Base-by-base conservation (phyloP, 1,140 invertebrate genomes). In the Apis dorsata region DNA sequence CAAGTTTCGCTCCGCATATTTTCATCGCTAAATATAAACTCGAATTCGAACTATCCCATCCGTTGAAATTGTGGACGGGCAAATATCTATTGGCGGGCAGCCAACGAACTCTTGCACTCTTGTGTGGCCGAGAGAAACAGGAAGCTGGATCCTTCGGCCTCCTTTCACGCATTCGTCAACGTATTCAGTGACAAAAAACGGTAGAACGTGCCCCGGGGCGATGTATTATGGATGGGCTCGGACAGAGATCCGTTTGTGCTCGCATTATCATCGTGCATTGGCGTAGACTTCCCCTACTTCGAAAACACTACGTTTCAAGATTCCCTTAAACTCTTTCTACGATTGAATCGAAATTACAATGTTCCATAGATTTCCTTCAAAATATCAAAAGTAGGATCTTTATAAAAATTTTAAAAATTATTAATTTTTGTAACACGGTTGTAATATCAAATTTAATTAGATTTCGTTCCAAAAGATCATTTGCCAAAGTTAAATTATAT, bases 221-320 rank as follows among this genome's bases (percentile, higher is more conserved):
- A 75, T 81, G 82, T 85, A 85, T 87, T 88, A 79, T 77, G 87
- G 81, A 88, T 90, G 84, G 81, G 69, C 87, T 82, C 81, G 79
- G 87, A 93, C 92, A 92, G 91, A 91, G 90, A 89, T 81, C 87
- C 85, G 85, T 86, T 92, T 93, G 91, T 92, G 85, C 70, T 81
- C 87, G 57, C 73, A 83, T 63, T 88, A 89, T 89, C 87, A 74
- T 81, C 72, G 60, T 9, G 24, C 88, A 89, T 44, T 86, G 88
- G 87, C 88, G 86, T 86, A 75, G 49, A 49, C 74, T 19, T 66
- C 62, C 34, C 4, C 34, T 44, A 24, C 44, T 80, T 62, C 69
- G 57, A 84, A 68, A 49, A 57, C 53, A 44, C 19, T 8, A 9
- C 55, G 19, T 51, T 34, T 10, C 12, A 49, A 55, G 19, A 59